phyloP scores from a whole-genome alignment of 2,797 vertebrate species.

The Lepidocolaptes lacrymiger region DNA sequence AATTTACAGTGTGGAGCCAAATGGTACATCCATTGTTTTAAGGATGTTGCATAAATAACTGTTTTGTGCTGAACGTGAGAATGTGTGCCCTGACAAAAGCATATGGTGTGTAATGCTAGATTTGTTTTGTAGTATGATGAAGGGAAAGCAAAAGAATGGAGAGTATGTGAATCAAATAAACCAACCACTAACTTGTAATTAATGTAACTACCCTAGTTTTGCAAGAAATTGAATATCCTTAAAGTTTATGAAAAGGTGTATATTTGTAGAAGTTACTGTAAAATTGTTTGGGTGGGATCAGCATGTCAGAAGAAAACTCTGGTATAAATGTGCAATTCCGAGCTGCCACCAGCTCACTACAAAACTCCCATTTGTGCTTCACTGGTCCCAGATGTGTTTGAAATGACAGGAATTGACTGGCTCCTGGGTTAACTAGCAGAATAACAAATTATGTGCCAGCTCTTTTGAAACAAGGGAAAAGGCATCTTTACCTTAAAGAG shows the following conservation, averaged over 20 bases:
- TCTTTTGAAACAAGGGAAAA: slow-evolving; percentile 19
- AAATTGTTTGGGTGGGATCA: not conserved
- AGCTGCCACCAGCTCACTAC: not conserved
- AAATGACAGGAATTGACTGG: slow-evolving; percentile 47
- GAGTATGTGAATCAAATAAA: not conserved
- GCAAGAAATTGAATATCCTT: not conserved
- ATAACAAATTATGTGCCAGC: not conserved
- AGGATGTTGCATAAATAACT: not conserved
- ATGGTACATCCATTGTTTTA: not conserved
- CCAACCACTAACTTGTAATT: not conserved
- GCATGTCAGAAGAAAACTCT: not conserved
- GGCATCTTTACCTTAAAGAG: slow-evolving; percentile 10
- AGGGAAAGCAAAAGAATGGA: not conserved
- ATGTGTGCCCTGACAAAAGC: not conserved
- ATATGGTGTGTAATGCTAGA: not conserved
- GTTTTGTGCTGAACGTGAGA: not conserved
- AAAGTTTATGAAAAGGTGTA: not conserved
- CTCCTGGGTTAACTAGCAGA: slow-evolving; percentile 18
- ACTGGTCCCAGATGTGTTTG: slow-evolving; percentile 3
- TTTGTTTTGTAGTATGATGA: not conserved
- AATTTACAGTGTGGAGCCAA: not conserved
- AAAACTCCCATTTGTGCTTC: not conserved
- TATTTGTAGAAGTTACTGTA: not conserved
- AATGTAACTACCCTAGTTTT: not conserved
- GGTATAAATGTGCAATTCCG: not conserved